Conservation (phyloP, 2,888 invertebrate species). For the Ditula angustiorana region DNA sequence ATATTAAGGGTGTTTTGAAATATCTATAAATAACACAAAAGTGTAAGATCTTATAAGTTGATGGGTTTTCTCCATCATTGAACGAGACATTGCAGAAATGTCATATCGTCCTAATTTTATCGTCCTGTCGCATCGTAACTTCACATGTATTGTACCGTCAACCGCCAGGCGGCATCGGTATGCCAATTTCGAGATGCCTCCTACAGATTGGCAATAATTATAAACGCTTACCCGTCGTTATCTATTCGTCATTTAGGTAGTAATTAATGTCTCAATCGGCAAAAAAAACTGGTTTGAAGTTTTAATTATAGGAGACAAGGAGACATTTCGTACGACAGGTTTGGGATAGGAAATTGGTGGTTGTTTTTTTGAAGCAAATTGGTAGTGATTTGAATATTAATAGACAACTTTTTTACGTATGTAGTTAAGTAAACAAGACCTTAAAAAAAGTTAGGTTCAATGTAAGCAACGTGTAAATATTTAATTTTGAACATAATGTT, state of each 20-base stretch:
- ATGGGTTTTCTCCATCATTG: too few relatives aligned
- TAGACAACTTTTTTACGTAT: neutral
- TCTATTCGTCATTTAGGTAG: conserved; percentile 34
- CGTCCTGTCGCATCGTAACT: neutral
- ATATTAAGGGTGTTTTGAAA: too few relatives aligned
- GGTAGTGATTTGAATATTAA: neutral
- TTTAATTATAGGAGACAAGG: conserved; percentile 20
- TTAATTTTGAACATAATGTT: neutral
- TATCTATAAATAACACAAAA: too few relatives aligned
- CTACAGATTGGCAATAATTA: conserved; percentile 36
- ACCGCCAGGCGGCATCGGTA: conserved; percentile 7
- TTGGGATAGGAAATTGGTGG: neutral
- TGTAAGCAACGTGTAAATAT: too few relatives aligned
- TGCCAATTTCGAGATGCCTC: conserved; percentile 25
- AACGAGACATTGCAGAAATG: too few relatives aligned
- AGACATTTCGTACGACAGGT: conserved; percentile 13
- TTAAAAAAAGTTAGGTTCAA: neutral
- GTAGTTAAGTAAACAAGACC: neutral
- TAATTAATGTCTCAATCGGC: conserved; percentile 35
- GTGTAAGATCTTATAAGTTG: too few relatives aligned
- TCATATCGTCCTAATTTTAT: neutral
- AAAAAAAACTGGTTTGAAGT: conserved; percentile 22
- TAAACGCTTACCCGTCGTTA: conserved; percentile 19
- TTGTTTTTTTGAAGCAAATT: neutral
- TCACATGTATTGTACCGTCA: conserved; percentile 9